Evolutionary conservation across 2,113 vertebrate genomes (phyloP).

Genomic region (Alectura lathami): DNA sequence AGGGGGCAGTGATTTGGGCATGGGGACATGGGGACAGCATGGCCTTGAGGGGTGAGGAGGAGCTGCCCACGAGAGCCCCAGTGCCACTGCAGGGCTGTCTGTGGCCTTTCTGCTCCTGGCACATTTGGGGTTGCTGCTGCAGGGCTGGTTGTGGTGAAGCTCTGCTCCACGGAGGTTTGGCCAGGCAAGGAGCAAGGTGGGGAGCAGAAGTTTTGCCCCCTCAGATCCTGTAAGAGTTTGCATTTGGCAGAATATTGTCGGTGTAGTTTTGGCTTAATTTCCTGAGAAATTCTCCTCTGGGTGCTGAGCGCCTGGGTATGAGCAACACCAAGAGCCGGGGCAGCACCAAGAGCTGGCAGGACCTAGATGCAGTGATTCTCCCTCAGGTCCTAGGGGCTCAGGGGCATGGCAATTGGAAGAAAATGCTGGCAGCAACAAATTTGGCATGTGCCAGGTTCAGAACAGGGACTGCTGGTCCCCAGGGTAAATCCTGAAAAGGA

Average conservation of each 20-base stretch:
- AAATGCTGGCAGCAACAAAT: too few relatives aligned
- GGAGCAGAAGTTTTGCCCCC: background rate
- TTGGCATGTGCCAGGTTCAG: background rate
- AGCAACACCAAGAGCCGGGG: background rate
- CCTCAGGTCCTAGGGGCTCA: too few relatives aligned
- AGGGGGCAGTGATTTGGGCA: background rate
- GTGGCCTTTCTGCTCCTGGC: too few relatives aligned
- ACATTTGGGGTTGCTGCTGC: background rate
- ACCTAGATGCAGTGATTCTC: too few relatives aligned
- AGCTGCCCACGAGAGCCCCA: background rate
- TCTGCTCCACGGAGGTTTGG: fast-evolving
- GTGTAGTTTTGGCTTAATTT: background rate
- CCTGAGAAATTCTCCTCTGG: background rate
- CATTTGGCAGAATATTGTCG: background rate
- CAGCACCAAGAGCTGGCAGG: too few relatives aligned
- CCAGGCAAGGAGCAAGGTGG: background rate
- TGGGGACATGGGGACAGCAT: background rate
- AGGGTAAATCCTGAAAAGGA: background rate
- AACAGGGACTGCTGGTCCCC: background rate
- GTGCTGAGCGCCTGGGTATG: background rate
- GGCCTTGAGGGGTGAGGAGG: background rate
- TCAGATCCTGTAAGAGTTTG: background rate
- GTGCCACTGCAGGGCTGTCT: too few relatives aligned
- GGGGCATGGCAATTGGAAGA: too few relatives aligned
- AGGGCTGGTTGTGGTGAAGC: background rate